Evolutionary conservation across 2,797 vertebrate species (phyloP).

Genomic region (Spinus olivaceus): DNA sequence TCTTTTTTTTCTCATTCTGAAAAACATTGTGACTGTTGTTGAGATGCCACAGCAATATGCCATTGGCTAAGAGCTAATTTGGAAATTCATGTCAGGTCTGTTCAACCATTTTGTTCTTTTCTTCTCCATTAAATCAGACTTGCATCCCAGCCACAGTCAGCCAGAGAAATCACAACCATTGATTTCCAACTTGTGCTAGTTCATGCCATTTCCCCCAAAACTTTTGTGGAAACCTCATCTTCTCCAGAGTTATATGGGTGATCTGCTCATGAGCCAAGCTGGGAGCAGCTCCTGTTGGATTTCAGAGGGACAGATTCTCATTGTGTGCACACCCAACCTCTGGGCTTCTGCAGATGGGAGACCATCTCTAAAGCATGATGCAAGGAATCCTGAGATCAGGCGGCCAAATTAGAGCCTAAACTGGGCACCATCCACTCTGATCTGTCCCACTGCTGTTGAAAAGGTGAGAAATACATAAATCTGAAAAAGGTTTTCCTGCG

Average conservation of each 20-base stretch:
- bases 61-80: neutral
- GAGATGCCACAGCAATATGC: neutral
- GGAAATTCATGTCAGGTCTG: neutral
- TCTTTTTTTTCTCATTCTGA: neutral
- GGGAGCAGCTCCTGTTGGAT: neutral
- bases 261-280: neutral
- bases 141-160: neutral
- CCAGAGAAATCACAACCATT: neutral
- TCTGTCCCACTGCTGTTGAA: neutral
- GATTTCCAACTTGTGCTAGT: neutral
- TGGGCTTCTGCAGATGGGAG: neutral
- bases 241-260: neutral
- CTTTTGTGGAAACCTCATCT: neutral
- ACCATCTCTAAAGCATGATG: neutral
- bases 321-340: neutral
- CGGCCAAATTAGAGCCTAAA: neutral
- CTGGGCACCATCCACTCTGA: neutral
- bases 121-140: neutral
- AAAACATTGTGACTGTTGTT: neutral
- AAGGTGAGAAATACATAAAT: neutral
- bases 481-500: neutral
- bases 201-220: neutral
- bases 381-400: neutral
- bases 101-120: neutral
- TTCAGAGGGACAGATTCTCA: neutral